Base-by-base conservation (phyloP, 2,888 invertebrate genomes). In the Eudasyphora cyanicolor region DNA sequence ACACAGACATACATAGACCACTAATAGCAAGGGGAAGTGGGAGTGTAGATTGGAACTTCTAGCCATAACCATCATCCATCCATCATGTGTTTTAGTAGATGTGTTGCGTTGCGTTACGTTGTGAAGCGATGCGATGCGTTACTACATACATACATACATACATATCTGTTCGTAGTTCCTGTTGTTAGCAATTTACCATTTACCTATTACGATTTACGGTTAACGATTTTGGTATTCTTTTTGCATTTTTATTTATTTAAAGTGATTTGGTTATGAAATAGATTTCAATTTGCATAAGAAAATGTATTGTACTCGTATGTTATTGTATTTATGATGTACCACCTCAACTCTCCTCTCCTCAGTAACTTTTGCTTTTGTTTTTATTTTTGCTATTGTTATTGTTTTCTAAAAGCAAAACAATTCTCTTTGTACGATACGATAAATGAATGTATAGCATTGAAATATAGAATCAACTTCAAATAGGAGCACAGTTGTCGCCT, bases 161-260 rank as follows among this genome's bases (percentile, higher is more conserved):
- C 60, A 60, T 60, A 60, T 60, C 60, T 60, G 60, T 60, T 17
- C 24, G 60, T 60, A 60, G 60, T 60, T 60, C 57, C 57, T 57
- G 12, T 45, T 45, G 45, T 57, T 60, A 60, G 60, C 29, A 29
- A n/a, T 60, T 12, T 8, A 49, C 49, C n/a, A 49, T 49, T 49
- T 19, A 19, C 49, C 17, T 19, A 49, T 49, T 19, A 49, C 19
- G n/a, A 4, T 38, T 38, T 49, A 19, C 19, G n/a, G n/a, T 14
- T 49, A 19, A 12, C 1, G 5, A 27, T 57, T 3, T 3, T 38
- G 2, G 38, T 38, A 38, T 38, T 38, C 14, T 12, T 12, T 38
- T 38, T 38, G 6, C 2, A 38, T 12, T 38, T 12, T 14, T 8
- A 12, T 6, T 38, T 2, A 14, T 12, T 8, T 38, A 38, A 2